Evolutionary conservation across 2,113 vertebrate species (phyloP).

Genomic region (Otocyon megalotis): DNA sequence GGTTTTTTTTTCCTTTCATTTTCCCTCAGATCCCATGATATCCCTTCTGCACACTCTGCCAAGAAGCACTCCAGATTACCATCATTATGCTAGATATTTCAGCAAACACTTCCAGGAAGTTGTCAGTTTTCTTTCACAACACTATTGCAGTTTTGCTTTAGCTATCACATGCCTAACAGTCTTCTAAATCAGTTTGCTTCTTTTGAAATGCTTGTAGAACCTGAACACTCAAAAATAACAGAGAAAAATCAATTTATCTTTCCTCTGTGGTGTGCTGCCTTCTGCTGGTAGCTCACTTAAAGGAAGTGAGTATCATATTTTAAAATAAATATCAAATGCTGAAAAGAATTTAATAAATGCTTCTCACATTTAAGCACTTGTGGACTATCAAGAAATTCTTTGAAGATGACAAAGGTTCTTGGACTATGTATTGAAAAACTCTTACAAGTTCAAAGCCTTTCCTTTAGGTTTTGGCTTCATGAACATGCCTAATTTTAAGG

Average conservation of each 20-base stretch:
- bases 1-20: neutral
- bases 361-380: neutral
- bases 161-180: neutral
- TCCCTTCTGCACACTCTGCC: neutral
- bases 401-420: neutral
- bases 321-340: constrained; percentile 21
- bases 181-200: neutral
- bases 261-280: neutral
- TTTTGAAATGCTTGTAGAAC: neutral
- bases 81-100: neutral
- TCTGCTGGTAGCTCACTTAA: constrained; percentile 55
- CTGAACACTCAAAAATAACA: neutral
- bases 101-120: neutral
- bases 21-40: neutral
- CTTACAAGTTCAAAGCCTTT: neutral
- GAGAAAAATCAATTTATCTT: neutral
- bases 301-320: neutral
- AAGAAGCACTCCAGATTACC: neutral
- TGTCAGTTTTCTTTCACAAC: neutral
- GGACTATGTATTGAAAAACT: neutral
- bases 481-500: neutral
- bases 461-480: neutral
- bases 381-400: neutral
- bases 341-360: neutral
- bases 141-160: neutral